Conservation (phyloP, 2,888 invertebrate species). For the Agriopis marginaria region DNA sequence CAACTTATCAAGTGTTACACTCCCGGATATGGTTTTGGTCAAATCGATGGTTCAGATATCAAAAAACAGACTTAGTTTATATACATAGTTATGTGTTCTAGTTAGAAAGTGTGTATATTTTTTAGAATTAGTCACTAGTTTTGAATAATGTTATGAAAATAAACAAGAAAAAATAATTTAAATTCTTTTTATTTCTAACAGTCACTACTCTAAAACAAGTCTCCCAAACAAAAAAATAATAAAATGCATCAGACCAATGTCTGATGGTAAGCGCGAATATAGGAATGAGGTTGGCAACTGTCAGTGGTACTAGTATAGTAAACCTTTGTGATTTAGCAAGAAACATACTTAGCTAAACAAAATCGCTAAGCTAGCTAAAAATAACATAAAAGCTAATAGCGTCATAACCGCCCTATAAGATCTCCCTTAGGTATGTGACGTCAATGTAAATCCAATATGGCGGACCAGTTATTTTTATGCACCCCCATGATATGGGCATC, state of each 20-base stretch:
- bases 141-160: conserved; percentile 44
- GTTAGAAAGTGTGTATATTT: conserved; percentile 39
- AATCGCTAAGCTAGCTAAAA: too few species aligned
- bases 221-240: conserved; percentile 56
- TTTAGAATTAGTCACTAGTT: conserved; percentile 45
- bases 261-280: conserved; percentile 28
- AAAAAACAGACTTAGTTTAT: conserved; percentile 22
- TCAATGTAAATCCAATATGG: too few species aligned
- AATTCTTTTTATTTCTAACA: conserved; percentile 69
- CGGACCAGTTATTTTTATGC: too few species aligned
- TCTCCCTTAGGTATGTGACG: too few species aligned
- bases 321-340: too few species aligned
- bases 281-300: background rate
- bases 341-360: too few species aligned
- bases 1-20: conserved; percentile 82
- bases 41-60: conserved; percentile 30
- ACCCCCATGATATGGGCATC: too few species aligned
- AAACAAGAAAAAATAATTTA: conserved; percentile 46
- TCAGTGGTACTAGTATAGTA: too few species aligned
- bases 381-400: too few species aligned
- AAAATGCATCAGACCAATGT: conserved; percentile 55
- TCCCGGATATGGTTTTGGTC: conserved; percentile 69
- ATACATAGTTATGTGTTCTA: background rate
- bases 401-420: too few species aligned
- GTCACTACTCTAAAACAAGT: conserved; percentile 57